Conservation (phyloP, 1,140 invertebrate species). For the Drosophila gunungcola region DNA sequence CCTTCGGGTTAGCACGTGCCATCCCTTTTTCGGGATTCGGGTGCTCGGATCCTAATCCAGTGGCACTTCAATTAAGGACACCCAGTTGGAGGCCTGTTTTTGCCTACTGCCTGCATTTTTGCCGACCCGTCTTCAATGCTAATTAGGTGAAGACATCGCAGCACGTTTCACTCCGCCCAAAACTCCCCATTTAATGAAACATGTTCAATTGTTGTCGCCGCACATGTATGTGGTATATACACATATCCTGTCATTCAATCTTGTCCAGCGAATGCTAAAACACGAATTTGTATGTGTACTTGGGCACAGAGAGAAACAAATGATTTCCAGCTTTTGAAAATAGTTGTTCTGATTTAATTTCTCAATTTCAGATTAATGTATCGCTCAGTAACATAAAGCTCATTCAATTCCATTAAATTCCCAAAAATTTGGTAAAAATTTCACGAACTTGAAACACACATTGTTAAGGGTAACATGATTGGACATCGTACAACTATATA, state of each 20-base stretch:
- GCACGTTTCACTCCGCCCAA: constrained; percentile 51
- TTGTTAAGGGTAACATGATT: no score
- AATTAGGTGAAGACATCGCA: constrained; percentile 68
- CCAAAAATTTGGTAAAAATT: no score
- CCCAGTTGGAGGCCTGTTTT: constrained; percentile 30
- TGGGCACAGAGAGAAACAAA: constrained; percentile 8
- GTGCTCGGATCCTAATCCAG: constrained; percentile 6
- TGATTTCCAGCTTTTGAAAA: neutral
- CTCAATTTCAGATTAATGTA: no score
- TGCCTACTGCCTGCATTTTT: constrained; percentile 72
- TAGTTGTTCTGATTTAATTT: neutral
- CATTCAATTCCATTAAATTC: no score
- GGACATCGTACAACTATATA: no score
- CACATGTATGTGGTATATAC: neutral
- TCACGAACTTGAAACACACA: no score
- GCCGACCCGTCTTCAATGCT: constrained; percentile 57
- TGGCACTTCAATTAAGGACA: constrained; percentile 58
- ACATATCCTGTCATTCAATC: constrained; percentile 31
- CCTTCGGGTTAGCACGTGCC: constrained; percentile 45
- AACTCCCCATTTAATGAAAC: constrained; percentile 25
- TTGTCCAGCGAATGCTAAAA: constrained; percentile 31
- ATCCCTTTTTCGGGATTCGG: constrained; percentile 11
- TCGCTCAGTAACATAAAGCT: no score
- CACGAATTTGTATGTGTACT: constrained; percentile 16
- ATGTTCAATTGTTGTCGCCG: constrained; percentile 42